Percentiles rank a stretch among this genome's conserved stretches.
These are phyloP conservation scores for Larimichthys polyactis DNA, from an alignment of 2,113 vertebrate species.

Conservation along the genomic window DNA sequence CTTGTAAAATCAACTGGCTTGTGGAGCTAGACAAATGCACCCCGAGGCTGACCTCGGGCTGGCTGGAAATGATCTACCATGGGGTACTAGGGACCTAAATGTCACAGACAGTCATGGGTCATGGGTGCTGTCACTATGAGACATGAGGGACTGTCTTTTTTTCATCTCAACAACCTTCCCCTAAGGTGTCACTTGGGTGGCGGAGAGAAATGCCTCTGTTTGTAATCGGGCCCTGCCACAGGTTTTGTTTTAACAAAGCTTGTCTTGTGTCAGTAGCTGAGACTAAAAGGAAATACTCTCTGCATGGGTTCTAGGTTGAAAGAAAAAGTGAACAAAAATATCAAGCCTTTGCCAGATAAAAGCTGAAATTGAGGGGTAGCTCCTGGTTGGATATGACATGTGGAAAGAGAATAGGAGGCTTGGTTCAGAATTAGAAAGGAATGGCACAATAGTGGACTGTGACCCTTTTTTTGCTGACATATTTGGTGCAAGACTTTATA, in stretches of 20 bases:
- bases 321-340: not conserved
- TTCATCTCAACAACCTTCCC: constrained; percentile 56
- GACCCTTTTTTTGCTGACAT: not conserved
- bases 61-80: constrained; percentile 70
- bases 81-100: constrained; percentile 71
- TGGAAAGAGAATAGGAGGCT: not conserved
- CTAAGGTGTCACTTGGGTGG: constrained; percentile 50
- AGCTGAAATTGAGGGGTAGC: not conserved
- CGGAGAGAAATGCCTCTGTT: constrained; percentile 2
- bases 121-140: constrained; percentile 54
- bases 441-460: not conserved
- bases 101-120: constrained; percentile 74
- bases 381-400: not conserved
- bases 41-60: constrained; percentile 72
- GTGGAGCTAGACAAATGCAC: constrained; percentile 71
- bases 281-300: constrained; percentile 9
- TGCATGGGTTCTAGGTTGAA: not conserved
- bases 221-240: constrained; percentile 3
- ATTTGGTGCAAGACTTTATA: constrained; percentile 11
- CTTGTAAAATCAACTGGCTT: constrained; percentile 60
- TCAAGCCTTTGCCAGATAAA: not conserved
- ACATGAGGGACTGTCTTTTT: constrained; percentile 45
- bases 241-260: constrained; percentile 32
- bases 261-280: constrained; percentile 19
- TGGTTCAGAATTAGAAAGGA: not conserved